These are phyloP conservation scores for Apoderus coryli DNA, from an alignment of 2,888 invertebrate species.

Conservation along the genomic window DNA sequence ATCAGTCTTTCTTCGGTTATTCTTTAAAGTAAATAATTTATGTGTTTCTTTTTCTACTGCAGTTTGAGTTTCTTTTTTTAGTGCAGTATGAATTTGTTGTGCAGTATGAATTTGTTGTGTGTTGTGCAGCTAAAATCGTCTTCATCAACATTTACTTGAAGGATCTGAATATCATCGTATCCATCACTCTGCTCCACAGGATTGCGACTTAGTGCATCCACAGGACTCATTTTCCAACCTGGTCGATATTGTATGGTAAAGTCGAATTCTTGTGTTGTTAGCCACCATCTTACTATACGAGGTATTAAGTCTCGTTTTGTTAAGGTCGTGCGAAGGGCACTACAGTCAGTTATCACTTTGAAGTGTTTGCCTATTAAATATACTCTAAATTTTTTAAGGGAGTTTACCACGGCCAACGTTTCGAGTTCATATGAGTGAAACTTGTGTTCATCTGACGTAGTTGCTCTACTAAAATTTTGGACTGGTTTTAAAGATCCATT, in stretches of 20 bases:
- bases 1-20: constrained; percentile 11
- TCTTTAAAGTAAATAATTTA: constrained; percentile 14
- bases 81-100: no score
- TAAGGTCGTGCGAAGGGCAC: constrained; percentile 15
- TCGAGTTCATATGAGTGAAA: constrained; percentile 15
- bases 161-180: no score
- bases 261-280: constrained; percentile 21
- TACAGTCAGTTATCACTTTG: constrained; percentile 18
- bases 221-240: constrained; percentile 22
- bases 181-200: no score
- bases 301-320: constrained; percentile 20
- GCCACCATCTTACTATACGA: constrained; percentile 23
- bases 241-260: constrained; percentile 21
- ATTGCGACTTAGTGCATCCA: constrained; percentile 21
- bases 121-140: constrained; percentile 15
- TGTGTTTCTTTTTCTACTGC: constrained; percentile 11
- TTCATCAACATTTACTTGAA: constrained; percentile 9
- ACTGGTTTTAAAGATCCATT: no score
- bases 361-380: constrained; percentile 11
- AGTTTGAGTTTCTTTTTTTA: no score
- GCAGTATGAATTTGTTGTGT: no score
- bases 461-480: no score
- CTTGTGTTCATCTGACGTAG: no score
- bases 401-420: constrained; percentile 14
- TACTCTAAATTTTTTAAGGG: constrained; percentile 12